A percentile compares a stretch with the other conserved stretches of the same genome.
Evolutionary conservation across 2,888 invertebrate species (phyloP).

Genomic region (Limnephilus lunatus): DNA sequence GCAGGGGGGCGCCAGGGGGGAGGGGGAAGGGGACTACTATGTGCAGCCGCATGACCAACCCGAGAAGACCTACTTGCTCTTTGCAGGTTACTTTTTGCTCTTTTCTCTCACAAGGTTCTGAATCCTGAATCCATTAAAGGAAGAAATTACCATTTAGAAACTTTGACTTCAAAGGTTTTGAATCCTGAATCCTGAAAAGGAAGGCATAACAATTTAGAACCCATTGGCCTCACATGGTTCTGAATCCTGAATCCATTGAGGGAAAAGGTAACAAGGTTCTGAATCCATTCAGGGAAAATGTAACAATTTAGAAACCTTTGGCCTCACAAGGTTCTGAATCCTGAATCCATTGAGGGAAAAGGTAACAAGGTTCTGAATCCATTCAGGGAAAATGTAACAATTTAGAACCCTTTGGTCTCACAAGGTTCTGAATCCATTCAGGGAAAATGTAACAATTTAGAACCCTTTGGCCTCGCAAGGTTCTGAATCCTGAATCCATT

Average conservation of each 20-base stretch:
- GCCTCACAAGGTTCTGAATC: too few relatives aligned
- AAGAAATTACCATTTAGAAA: background rate
- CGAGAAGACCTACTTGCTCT: conserved; percentile 62
- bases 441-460: too few relatives aligned
- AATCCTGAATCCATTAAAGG: background rate
- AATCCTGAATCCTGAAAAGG: background rate
- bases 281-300: too few relatives aligned
- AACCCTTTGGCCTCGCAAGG: too few relatives aligned
- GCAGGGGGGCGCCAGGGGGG: background rate
- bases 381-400: too few relatives aligned
- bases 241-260: background rate
- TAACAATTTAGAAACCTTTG: background rate
- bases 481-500: too few relatives aligned
- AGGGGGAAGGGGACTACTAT: conserved; percentile 59
- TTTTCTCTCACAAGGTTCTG: background rate
- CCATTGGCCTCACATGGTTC: too few relatives aligned
- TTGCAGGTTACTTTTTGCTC: conserved; percentile 36
- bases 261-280: background rate
- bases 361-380: too few relatives aligned
- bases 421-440: too few relatives aligned
- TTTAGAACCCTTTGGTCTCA: too few relatives aligned
- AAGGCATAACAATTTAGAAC: background rate
- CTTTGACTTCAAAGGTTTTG: background rate
- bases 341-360: too few relatives aligned
- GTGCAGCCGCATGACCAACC: conserved; percentile 63